Conservation (phyloP, 2,797 vertebrate genomes). For the Danio aesculapii region DNA sequence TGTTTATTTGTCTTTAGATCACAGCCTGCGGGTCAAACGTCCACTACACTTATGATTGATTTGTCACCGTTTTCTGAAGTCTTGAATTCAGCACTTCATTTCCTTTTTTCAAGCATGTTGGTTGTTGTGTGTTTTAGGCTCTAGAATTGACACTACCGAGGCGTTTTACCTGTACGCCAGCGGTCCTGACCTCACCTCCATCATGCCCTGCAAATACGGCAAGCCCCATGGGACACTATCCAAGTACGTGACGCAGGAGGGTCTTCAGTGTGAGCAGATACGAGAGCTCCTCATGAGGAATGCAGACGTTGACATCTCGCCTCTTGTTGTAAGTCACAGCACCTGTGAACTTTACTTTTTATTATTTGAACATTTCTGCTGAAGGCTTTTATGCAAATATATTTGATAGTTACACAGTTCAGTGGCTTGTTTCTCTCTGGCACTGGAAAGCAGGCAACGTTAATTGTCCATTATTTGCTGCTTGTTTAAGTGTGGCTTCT, state of each 20-base stretch:
- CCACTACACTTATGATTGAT: neutral
- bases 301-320: conserved; percentile 85
- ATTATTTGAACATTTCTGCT: neutral
- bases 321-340: conserved; percentile 86
- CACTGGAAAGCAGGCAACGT: neutral
- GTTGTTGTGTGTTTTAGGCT: conserved; percentile 77
- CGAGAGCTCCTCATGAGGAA: conserved; percentile 90
- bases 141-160: conserved; percentile 89
- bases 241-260: conserved; percentile 90
- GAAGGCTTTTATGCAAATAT: conserved; percentile 15
- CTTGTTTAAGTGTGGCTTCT: neutral
- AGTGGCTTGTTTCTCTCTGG: neutral
- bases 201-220: conserved; percentile 97
- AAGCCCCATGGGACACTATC: conserved; percentile 82
- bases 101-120: too few species aligned
- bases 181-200: conserved; percentile 92
- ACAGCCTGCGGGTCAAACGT: neutral
- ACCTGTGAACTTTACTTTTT: neutral
- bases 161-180: conserved; percentile 92
- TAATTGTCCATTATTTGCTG: conserved; percentile 5
- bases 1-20: conserved; percentile 1
- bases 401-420: neutral
- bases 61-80: neutral
- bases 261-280: conserved; percentile 86
- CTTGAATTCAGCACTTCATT: too few species aligned